Evolutionary conservation across 2,888 invertebrate genomes (phyloP), one percentile per base, ranked within the genome.

Genomic region (Heliconius charithonia): DNA sequence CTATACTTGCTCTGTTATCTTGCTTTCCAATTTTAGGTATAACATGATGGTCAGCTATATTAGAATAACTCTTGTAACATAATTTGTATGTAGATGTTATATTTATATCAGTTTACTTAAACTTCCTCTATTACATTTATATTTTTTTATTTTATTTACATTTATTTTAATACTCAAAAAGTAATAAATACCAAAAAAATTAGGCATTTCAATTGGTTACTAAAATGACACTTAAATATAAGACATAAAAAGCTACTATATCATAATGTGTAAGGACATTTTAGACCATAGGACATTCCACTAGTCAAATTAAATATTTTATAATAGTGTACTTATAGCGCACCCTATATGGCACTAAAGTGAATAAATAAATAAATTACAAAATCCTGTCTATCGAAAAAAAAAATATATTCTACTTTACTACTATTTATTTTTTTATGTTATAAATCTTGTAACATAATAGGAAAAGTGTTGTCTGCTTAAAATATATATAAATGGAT

Each of bases 271-370:
- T 56, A 56, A 56, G 12, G 51, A 45, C 66, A 37, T 41, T 27
- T 70, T 70, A 29, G 51, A 6, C 45, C 51, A 32, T 71, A 56
- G 22, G 32, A 51, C 13, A n/a, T 71, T 56, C 22, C n/a, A 59
- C 72, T 59, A 72, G 72, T 37, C 72, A 59, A 72, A 71, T 51
- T 51, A 71, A 71, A 51, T 29, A n/a, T 56, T 22, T 59, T 59
- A n/a, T 22, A 71, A 72, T 32, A 59, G n/a, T 72, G 59, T 32
- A 72, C n/a, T n/a, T 59, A 59, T 32, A 16, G 13, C 1, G 12
- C 72, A 59, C 32, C 37, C 56, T 59, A 9, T 72, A 32, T 59
- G 13, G 56, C 22, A 71, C 71, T 71, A 25, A 51, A 56, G 51
- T 56, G 16, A 71, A 71, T 56, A 56, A 56, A 71, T 25, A 1